Evolutionary conservation across 2,797 vertebrate species (phyloP), one percentile per base, ranked within the genome.

Genomic region (Adelosebastes latens): DNA sequence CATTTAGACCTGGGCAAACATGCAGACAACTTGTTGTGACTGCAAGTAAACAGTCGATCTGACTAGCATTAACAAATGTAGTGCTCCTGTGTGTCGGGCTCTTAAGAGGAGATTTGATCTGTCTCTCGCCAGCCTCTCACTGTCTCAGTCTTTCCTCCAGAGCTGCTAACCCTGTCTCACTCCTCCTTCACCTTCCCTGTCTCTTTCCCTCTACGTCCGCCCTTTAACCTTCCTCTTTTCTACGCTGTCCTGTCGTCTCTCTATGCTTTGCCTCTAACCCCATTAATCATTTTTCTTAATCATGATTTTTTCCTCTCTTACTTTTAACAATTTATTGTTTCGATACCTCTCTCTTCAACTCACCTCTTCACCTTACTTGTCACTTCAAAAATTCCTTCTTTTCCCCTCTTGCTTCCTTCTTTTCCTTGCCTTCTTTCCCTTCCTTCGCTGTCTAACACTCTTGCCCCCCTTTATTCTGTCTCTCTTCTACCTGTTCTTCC

Each of bases 401-500:
- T 66, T 72, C 56, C 61, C 59, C 46, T 53, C 53, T 46, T 64
- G n/a, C 42, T 14, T 39, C 64, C 29, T 60, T 46, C n/a, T 73
- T 25, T 61, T 55, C 31, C 68, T 42, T 42, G 39, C 14, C 14
- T 36, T 77, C 29, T 69, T 67, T 82, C 6, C 68, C 68, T 72
- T 73, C 63, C 42, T 63, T 64, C 36, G 71, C 82, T 86, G 42
- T 75, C 82, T 82, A 77, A 63, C 77, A 29, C 82, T 64, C 22
- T 66, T 14, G 39, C 46, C 36, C 60, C 27, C 63, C 25, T 42
- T 60, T 75, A 58, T 72, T 81, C 77, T 71, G 13, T 89, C 72
- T 82, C 39, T 86, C 59, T 81, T 79, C 74, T 69, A 88, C 95
- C 89, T 95, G 94, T 94, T 95, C 95, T 81, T 87, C 86, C 93